phyloP scores from a whole-genome alignment of 2,113 vertebrate genomes.

The Trichechus manatus region DNA sequence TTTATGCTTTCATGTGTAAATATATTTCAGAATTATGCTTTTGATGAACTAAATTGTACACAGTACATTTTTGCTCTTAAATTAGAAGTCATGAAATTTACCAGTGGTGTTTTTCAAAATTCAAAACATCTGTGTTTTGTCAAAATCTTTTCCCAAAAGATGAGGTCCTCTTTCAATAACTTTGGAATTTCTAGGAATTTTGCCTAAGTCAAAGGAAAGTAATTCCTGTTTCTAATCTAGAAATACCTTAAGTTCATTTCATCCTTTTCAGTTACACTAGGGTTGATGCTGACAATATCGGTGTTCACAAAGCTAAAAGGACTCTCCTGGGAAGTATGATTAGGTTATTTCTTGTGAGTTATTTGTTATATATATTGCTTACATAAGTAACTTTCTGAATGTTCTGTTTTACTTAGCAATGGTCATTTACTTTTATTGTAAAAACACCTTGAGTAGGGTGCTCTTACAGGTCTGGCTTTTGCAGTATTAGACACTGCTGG shows the following conservation, averaged over 20 bases:
- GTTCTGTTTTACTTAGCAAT: neutral
- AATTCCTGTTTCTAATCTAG: constrained; percentile 28
- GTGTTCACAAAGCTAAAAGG: constrained; percentile 32
- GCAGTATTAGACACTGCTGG: neutral
- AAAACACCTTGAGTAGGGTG: neutral
- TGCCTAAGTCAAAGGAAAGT: neutral
- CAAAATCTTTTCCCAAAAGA: constrained; percentile 20
- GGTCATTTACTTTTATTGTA: neutral
- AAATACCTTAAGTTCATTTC: constrained; percentile 41
- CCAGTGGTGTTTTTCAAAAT: neutral
- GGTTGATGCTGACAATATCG: constrained; percentile 2
- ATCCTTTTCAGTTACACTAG: neutral
- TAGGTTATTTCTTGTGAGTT: neutral
- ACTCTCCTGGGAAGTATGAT: neutral
- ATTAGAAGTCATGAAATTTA: constrained; percentile 43
- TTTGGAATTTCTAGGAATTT: constrained; percentile 37
- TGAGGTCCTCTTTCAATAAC: neutral
- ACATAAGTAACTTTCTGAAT: neutral
- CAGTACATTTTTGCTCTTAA: neutral
- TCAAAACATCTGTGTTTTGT: constrained; percentile 16
- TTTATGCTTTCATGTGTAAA: neutral
- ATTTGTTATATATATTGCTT: neutral
- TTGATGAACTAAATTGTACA: constrained; percentile 25
- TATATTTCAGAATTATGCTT: constrained; percentile 14
- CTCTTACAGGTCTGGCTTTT: neutral